A percentile compares a stretch with the other conserved stretches of the same genome.
These are phyloP conservation scores for Willowsia nigromaculata DNA, from an alignment of 2,888 invertebrate genomes.

Conservation along the genomic window DNA sequence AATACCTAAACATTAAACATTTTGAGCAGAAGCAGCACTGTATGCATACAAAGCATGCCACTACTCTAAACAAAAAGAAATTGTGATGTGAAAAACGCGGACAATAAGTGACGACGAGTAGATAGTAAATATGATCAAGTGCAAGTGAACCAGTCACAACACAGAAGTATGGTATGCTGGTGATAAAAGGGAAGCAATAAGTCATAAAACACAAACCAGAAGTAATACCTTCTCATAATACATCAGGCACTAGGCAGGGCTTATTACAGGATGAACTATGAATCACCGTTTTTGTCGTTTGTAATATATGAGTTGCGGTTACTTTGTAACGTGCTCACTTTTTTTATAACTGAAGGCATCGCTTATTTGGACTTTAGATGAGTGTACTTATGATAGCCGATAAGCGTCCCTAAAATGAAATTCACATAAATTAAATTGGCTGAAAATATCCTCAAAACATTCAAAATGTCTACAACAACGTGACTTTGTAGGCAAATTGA, in stretches of 20 bases:
- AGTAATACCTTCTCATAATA: neutral
- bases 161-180: neutral
- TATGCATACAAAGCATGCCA: neutral
- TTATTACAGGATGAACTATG: neutral
- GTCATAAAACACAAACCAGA: neutral
- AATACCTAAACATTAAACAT: too few species aligned
- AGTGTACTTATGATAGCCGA: too few species aligned
- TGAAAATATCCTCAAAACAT: conserved; percentile 29
- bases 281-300: neutral
- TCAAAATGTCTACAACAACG: neutral
- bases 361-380: too few species aligned
- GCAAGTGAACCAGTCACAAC: conserved; percentile 21
- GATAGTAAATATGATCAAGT: conserved; percentile 20
- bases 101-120: neutral
- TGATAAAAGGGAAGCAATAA: conserved; percentile 24
- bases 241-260: neutral
- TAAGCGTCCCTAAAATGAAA: too few species aligned
- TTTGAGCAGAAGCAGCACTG: neutral
- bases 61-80: neutral
- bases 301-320: neutral
- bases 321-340: neutral
- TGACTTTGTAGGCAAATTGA: neutral
- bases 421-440: conserved; percentile 18
- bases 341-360: neutral
- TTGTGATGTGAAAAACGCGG: neutral